A percentile compares a stretch with the other conserved stretches of the same genome.
Conservation (phyloP, 37 sponge, comb jelly and placozoan species). For the Corticium candelabrum region DNA sequence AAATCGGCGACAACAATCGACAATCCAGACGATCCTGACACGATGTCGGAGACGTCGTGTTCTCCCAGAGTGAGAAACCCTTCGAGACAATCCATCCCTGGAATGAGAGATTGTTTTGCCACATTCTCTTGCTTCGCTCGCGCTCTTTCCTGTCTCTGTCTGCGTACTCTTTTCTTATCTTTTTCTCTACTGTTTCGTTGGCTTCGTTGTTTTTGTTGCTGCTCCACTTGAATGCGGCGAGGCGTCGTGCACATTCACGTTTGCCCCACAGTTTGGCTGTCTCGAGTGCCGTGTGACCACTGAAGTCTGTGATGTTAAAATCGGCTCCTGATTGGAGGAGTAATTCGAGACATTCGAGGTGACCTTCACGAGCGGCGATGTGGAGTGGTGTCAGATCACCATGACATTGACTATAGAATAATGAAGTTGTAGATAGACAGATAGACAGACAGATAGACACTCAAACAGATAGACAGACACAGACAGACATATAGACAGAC, state of each 20-base stretch:
- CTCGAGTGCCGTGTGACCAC: background rate
- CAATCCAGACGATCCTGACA: too few relatives aligned
- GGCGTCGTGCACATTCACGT: background rate
- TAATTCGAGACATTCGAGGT: conserved; percentile 1
- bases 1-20: too few relatives aligned
- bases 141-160: background rate
- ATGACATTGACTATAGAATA: background rate
- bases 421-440: background rate
- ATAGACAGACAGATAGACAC: too few relatives aligned
- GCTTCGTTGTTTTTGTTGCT: background rate
- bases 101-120: background rate
- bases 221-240: background rate
- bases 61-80: too few relatives aligned
- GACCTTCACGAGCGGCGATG: background rate
- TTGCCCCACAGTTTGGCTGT: background rate
- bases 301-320: background rate
- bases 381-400: background rate
- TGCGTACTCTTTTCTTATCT: background rate
- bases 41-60: too few relatives aligned
- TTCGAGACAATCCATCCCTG: background rate
- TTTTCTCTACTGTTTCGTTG: background rate
- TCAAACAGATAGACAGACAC: too few relatives aligned
- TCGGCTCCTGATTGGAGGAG: conserved; percentile 3
- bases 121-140: background rate
- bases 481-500: too few relatives aligned